These are phyloP conservation scores for Sisor rabdophorus DNA, from an alignment of 2,113 vertebrate genomes.

Conservation along the genomic window DNA sequence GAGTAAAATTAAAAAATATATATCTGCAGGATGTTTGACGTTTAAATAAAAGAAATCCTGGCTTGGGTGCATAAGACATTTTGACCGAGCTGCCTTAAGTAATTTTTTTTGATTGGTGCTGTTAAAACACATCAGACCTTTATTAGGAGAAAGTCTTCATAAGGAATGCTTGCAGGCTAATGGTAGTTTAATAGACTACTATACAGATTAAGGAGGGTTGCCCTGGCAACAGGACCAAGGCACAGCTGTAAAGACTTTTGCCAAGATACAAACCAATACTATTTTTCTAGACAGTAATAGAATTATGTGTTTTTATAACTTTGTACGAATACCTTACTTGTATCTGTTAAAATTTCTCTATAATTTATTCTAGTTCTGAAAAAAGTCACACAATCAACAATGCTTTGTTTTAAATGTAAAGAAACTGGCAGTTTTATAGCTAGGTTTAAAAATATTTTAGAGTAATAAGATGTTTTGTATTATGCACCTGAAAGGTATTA, in stretches of 20 bases:
- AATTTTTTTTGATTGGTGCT: not conserved
- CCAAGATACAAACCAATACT: conserved; percentile 46
- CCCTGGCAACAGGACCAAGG: conserved; percentile 58
- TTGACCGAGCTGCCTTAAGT: conserved; percentile 1
- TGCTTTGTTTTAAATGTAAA: not conserved
- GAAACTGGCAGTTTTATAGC: not conserved
- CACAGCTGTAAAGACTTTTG: conserved; percentile 65
- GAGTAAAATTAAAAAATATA: not conserved
- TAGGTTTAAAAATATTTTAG: not conserved
- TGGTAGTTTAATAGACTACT: conserved; percentile 58
- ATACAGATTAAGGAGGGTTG: conserved; percentile 62
- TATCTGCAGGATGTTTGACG: not conserved
- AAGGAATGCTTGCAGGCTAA: conserved; percentile 57
- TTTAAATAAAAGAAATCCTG: not conserved
- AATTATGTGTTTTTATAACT: not conserved
- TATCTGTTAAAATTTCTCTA: not conserved
- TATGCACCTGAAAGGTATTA: not conserved
- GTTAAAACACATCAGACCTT: conserved; percentile 43
- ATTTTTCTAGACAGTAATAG: conserved; percentile 51
- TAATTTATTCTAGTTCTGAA: not conserved
- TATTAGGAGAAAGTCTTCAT: conserved; percentile 57
- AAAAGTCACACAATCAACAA: not conserved
- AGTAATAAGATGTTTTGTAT: not conserved
- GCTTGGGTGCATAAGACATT: not conserved
- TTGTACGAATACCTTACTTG: not conserved